A percentile compares a stretch with the other conserved stretches of the same genome.
phyloP scores from a whole-genome alignment of 2,113 vertebrate species.

The Sitta europaea region DNA sequence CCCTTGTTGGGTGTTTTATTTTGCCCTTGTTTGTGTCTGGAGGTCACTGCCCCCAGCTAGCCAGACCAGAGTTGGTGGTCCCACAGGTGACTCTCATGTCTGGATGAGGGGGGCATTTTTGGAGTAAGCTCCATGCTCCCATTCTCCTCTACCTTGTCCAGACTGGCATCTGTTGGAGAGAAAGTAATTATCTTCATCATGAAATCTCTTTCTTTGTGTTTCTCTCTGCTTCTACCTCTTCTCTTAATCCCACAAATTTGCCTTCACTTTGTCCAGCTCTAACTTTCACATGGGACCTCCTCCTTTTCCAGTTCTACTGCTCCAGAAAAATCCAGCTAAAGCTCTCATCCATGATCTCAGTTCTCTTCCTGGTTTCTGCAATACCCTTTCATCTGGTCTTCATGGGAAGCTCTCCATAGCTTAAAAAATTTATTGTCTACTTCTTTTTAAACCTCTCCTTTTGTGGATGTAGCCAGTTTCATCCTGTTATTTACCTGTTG shows the following conservation, averaged over 20 bases:
- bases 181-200: fast-evolving
- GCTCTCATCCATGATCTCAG: not conserved
- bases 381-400: not conserved
- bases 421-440: not conserved
- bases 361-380: not conserved
- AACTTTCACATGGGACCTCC: not conserved
- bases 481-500: not conserved
- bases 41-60: not conserved
- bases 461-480: not conserved
- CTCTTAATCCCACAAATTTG: not conserved
- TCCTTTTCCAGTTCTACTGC: not conserved
- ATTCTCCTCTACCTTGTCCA: not conserved
- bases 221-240: not conserved
- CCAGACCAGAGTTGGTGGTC: not conserved
- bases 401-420: not conserved
- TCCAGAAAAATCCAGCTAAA: not conserved
- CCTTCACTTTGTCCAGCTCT: not conserved
- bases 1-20: not conserved
- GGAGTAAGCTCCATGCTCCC: not conserved
- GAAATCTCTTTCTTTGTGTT: not conserved
- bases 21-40: not conserved
- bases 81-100: not conserved
- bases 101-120: not conserved
- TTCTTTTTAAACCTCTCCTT: not conserved
- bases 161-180: not conserved